These are phyloP conservation scores for Idris sp. DNA, from an alignment of 1,140 invertebrate genomes.

Conservation along the genomic window DNA sequence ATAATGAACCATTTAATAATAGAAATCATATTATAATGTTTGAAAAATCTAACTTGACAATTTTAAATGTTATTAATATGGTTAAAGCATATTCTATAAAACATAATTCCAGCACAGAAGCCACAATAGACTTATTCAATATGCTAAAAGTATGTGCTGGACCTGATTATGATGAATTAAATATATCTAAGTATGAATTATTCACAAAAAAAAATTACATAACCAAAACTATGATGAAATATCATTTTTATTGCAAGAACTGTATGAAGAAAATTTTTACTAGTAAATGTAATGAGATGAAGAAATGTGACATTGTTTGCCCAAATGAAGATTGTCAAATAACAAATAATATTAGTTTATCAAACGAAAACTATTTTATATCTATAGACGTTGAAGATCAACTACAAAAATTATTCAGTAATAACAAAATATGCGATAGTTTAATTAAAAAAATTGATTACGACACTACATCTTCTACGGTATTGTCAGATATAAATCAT, in stretches of 20 bases:
- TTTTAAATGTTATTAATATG: conserved; percentile 22
- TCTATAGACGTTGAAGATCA: conserved; percentile 12
- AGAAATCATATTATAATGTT: conserved; percentile 22
- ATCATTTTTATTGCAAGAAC: conserved; percentile 34
- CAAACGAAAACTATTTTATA: conserved; percentile 20
- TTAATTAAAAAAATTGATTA: not conserved
- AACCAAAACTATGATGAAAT: conserved; percentile 3
- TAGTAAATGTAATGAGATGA: conserved; percentile 3
- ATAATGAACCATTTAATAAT: no score
- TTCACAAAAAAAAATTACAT: no score
- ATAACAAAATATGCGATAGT: conserved; percentile 10
- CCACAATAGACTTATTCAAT: conserved; percentile 8
- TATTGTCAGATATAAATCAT: conserved; percentile 15
- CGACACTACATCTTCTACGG: no score
- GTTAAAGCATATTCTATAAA: conserved; percentile 12
- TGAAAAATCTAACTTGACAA: conserved; percentile 6
- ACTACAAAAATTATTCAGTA: conserved; percentile 2
- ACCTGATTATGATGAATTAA: conserved; percentile 15
- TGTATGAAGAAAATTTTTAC: conserved; percentile 9
- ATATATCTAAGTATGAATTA: conserved; percentile 17
- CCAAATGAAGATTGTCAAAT: conserved; percentile 7
- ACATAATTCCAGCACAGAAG: conserved; percentile 3
- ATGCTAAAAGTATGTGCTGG: conserved; percentile 32
- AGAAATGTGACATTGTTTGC: conserved; percentile 1
- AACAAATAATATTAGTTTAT: conserved; percentile 10